Evolutionary conservation across 2,113 vertebrate species (phyloP).

Genomic region (Dicaeum eximium): DNA sequence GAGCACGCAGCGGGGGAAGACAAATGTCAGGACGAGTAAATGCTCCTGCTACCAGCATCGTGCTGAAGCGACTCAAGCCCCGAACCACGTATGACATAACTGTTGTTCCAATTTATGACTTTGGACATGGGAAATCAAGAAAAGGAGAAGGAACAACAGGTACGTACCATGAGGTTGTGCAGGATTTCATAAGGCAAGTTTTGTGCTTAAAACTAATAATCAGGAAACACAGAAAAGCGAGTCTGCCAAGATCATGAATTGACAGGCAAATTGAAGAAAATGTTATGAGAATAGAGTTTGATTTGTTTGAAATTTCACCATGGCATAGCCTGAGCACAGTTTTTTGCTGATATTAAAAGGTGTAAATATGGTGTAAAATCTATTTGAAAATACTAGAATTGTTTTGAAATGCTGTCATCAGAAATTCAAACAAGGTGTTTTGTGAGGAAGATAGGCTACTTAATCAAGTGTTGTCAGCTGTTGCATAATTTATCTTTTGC

Average conservation of each 20-base stretch:
- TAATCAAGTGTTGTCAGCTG: not conserved
- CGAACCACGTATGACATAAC: slow-evolving; percentile 83
- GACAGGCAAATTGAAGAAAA: not conserved
- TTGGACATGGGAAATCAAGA: slow-evolving; percentile 89
- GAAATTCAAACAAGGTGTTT: not conserved
- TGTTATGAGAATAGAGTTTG: not conserved
- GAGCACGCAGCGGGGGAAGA: slow-evolving; percentile 74
- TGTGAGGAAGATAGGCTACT: not conserved
- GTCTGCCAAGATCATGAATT: not conserved
- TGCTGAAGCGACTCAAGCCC: slow-evolving; percentile 84
- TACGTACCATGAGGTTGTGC: slow-evolving; percentile 53
- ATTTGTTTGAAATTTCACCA: not conserved
- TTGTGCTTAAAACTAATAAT: not conserved
- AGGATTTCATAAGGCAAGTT: not conserved
- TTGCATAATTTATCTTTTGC: not conserved
- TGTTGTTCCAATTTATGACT: slow-evolving; percentile 87
- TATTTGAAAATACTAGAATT: not conserved
- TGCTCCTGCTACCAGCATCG: slow-evolving; percentile 69
- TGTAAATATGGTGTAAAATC: not conserved
- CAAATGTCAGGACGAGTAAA: slow-evolving; percentile 80
- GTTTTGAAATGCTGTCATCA: not conserved
- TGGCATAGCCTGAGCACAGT: not conserved
- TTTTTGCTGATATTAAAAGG: not conserved
- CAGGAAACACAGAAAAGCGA: not conserved
- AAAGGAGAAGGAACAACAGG: slow-evolving; percentile 96